Base-by-base conservation (phyloP, 2,888 invertebrate species). In the Papilio demoleus region DNA sequence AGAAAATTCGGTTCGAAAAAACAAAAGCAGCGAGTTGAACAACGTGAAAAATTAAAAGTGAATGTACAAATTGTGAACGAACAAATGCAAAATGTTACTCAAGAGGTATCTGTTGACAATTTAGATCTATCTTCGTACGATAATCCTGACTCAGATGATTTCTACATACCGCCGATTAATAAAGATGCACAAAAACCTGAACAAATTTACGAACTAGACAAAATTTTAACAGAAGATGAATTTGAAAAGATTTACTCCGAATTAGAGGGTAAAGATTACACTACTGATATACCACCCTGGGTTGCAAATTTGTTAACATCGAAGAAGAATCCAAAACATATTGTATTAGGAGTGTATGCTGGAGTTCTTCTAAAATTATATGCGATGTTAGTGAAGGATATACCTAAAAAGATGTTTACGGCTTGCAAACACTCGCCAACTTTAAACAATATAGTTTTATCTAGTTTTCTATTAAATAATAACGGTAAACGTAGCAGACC, bases 1-100 rank as follows among this genome's bases (percentile, higher is more conserved):
- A 94, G 94, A 75, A 92, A 94, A 72, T 95, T 95, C 77, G 95
- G 95, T 1, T 95, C 95, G 0, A 95, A 95, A 72, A 94, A 90
- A 76, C 87, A 88, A 0, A 95, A 94, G 77, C 83, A 94, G 73
- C 82, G 83, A 60, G 93, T 94, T 70, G 95, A 95, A 74, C 94
- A 94, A n/a, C 81, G 80, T 0, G 94, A 95, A 77, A 93, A 92
- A 77, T 79, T 95, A 62, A 93, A 94, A 78, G 83, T 94, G 0
- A 93, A 95, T 71, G 87, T 94, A 0, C 88, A 94, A 17, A 90
- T 93, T 0, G 93, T 94, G 0, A 93, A 93, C 0, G 93, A 94
- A 38, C 93, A 94, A 70, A 87, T 95, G 80, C 92, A 94, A 72
- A 86, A 93, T 71, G 92, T 93, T 0, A 94, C 94, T 0, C 84